These are phyloP conservation scores for Heliconius ismenius DNA, from an alignment of 2,888 invertebrate genomes.

Conservation along the genomic window DNA sequence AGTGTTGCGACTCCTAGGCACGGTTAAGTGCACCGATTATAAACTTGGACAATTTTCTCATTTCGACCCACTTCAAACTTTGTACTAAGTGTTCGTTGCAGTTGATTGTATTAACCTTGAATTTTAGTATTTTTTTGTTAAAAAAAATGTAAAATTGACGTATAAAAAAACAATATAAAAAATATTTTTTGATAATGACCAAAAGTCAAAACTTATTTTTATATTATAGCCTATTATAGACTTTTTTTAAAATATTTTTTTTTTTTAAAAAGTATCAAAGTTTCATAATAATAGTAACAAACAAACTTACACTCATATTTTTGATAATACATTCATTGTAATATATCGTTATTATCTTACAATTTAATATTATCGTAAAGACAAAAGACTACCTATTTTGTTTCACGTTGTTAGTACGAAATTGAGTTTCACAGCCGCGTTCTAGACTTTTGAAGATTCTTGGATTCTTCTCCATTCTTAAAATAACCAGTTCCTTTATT, in stretches of 20 bases:
- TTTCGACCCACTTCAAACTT: constrained; percentile 34
- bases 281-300: too few relatives aligned
- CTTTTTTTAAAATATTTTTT: too few relatives aligned
- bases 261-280: too few relatives aligned
- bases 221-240: too few relatives aligned
- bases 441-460: background rate
- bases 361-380: too few relatives aligned
- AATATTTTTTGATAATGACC: too few relatives aligned
- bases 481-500: background rate
- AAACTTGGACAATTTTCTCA: constrained; percentile 39
- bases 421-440: background rate
- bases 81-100: constrained; percentile 23
- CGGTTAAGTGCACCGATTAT: constrained; percentile 38
- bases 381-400: background rate
- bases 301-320: too few relatives aligned
- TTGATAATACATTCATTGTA: background rate
- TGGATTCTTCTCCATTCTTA: background rate
- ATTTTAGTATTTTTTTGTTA: background rate
- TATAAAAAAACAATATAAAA: too few relatives aligned
- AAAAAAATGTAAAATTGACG: background rate
- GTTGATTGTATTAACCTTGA: constrained; percentile 8
- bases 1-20: constrained; percentile 23
- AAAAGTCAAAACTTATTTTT: too few relatives aligned
- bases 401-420: background rate
- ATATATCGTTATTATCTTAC: too few relatives aligned